A percentile compares a stretch with the other conserved stretches of the same genome.
phyloP scores from a whole-genome alignment of 2,113 vertebrate species.

The Mesoclemmys tuberculata region DNA sequence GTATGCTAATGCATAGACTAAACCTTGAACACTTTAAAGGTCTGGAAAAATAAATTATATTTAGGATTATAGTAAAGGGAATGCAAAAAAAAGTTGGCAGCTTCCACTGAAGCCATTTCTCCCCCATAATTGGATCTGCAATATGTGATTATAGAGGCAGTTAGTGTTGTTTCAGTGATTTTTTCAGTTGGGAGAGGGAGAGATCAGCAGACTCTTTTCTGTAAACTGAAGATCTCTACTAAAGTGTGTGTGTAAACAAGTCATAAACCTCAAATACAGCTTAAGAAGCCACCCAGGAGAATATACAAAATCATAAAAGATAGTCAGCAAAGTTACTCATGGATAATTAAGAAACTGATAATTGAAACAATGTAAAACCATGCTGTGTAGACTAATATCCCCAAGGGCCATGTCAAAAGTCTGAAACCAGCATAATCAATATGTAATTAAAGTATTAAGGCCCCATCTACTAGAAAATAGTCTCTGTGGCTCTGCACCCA shows the following conservation, averaged over 20 bases:
- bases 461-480: not conserved
- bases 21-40: slow-evolving; percentile 42
- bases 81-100: not conserved
- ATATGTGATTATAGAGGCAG: not conserved
- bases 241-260: slow-evolving; percentile 34
- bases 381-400: not conserved
- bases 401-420: not conserved
- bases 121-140: not conserved
- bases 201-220: slow-evolving; percentile 43
- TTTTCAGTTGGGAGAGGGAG: slow-evolving; percentile 32
- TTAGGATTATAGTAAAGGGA: slow-evolving; percentile 31
- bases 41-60: slow-evolving; percentile 24
- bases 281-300: slow-evolving; percentile 54
- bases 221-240: slow-evolving; percentile 54
- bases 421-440: not conserved
- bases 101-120: slow-evolving; percentile 26
- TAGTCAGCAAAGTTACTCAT: slow-evolving; percentile 10
- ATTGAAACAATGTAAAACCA: not conserved
- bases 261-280: slow-evolving; percentile 50
- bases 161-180: slow-evolving; percentile 38
- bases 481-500: not conserved
- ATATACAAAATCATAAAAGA: slow-evolving; percentile 1
- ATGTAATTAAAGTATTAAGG: not conserved
- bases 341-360: not conserved
- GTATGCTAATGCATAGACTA: slow-evolving; percentile 23